Base-by-base conservation (phyloP, 1,140 invertebrate genomes). In the Achroia grisella region DNA sequence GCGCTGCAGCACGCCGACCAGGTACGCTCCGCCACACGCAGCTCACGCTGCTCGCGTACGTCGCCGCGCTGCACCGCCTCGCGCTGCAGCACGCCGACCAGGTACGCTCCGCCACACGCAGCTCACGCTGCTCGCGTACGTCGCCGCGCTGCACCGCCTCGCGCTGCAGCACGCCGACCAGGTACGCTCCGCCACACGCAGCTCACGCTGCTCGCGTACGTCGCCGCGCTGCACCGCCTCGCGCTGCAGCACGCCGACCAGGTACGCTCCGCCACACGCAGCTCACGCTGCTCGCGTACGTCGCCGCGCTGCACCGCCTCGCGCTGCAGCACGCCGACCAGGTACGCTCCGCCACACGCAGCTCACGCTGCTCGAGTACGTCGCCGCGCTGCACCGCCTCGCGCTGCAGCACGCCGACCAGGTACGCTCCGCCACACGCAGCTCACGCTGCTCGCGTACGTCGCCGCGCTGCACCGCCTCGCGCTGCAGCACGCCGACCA, bases 31-130 rank as follows among this genome's bases (percentile, higher is more conserved):
- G 89, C 28, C 89, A 92, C 13, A 87, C 95, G 6, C 92, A 94
- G 65, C 89, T 89, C 48, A 86, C 95, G 8, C 88, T 97, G n/a
- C 83, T 87, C 6, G 87, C 89, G 1, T 93, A 91, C 57, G 85
- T 90, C 23, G 80, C 87, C 52, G 91, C 91, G 43, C 79, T 94
- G 11, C 88, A 91, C 39, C 88, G 90, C 44, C 75, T 94, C 10
- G 90, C 92, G 1, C 89, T 90, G 35, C 89, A 89, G 44, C 89
- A 89, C 27, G 88, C 89, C 48, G 89, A 91, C 39, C 84, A 88
- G 63, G 83, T 84, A 27, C 30, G 13, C 15, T n/a, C n/a, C 88
- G 89, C 28, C 89, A 92, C 13, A 87, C 95, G 6, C 92, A 94
- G 65, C 89, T 89, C 48, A 86, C 95, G 8, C 88, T 97, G 10